Conservation (phyloP, 2,888 invertebrate genomes). For the Antheraea assamensis region DNA sequence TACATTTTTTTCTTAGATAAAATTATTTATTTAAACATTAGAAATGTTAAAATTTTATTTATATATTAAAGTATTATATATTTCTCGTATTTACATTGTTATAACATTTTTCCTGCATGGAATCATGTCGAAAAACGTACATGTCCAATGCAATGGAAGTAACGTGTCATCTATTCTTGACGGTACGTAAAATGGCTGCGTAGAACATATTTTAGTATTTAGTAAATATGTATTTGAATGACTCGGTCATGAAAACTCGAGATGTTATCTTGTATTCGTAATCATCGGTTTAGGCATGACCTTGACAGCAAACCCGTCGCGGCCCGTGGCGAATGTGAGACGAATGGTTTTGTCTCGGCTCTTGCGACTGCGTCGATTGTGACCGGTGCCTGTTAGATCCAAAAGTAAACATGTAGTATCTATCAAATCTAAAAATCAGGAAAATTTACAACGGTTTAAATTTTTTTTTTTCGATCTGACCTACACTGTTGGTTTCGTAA, state of each 20-base stretch:
- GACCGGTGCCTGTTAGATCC: neutral
- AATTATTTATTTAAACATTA: neutral
- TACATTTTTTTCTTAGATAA: neutral
- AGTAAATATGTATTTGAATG: neutral
- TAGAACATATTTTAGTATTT: neutral
- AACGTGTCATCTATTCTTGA: neutral
- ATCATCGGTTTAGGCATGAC: slow-evolving; percentile 29
- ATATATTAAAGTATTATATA: neutral
- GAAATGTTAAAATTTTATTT: neutral
- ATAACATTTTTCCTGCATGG: too few relatives aligned
- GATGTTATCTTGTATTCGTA: neutral
- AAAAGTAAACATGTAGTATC: neutral
- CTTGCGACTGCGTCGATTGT: slow-evolving; percentile 22
- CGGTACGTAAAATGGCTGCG: neutral
- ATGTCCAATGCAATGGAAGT: too few relatives aligned
- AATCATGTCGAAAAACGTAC: too few relatives aligned
- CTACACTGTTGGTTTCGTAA: too few relatives aligned
- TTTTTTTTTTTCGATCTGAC: too few relatives aligned
- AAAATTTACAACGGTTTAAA: neutral
- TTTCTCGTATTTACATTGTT: too few relatives aligned
- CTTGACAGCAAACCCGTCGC: slow-evolving; percentile 34
- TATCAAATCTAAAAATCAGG: neutral
- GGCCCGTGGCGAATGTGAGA: slow-evolving; percentile 38
- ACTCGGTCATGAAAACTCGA: neutral
- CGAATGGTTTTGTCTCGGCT: slow-evolving; percentile 50